Conservation (phyloP, 2,888 invertebrate genomes). For the Sesamia inferens region DNA sequence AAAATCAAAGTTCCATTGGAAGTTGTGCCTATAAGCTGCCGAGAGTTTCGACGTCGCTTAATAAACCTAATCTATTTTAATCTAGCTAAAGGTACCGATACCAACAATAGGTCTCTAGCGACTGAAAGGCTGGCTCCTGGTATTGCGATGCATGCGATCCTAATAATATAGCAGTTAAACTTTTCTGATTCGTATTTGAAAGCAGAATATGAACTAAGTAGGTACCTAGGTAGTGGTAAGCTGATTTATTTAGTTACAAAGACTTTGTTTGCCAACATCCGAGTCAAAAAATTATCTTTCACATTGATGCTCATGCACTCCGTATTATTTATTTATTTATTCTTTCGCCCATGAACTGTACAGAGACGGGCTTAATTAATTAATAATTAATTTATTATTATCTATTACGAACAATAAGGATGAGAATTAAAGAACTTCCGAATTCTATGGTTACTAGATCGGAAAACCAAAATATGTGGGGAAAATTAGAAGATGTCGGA, state of each 20-base stretch:
- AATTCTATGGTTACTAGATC: too few species aligned
- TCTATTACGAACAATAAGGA: too few species aligned
- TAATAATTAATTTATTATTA: too few species aligned
- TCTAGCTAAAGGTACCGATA: conserved; percentile 32
- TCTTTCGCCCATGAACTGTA: too few species aligned
- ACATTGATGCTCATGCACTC: background rate
- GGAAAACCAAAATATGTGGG: too few species aligned
- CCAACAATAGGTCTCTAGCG: conserved; percentile 7
- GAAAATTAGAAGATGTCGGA: too few species aligned
- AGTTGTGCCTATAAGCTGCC: conserved; percentile 65
- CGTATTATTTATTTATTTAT: background rate
- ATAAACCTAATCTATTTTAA: conserved; percentile 53
- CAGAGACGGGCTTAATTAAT: too few species aligned
- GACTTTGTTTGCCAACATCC: background rate
- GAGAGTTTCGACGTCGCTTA: conserved; percentile 43
- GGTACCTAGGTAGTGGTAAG: background rate
- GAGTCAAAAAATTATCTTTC: too few species aligned
- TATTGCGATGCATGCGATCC: background rate
- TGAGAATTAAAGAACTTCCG: background rate
- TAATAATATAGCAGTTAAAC: background rate
- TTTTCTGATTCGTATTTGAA: conserved; percentile 3
- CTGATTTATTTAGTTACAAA: background rate
- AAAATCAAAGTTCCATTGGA: conserved; percentile 59
- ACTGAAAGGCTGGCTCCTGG: background rate
- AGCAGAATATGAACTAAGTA: background rate